Evolutionary conservation across 1,140 invertebrate species (phyloP).

Genomic region (Drosophila ironensis): DNA sequence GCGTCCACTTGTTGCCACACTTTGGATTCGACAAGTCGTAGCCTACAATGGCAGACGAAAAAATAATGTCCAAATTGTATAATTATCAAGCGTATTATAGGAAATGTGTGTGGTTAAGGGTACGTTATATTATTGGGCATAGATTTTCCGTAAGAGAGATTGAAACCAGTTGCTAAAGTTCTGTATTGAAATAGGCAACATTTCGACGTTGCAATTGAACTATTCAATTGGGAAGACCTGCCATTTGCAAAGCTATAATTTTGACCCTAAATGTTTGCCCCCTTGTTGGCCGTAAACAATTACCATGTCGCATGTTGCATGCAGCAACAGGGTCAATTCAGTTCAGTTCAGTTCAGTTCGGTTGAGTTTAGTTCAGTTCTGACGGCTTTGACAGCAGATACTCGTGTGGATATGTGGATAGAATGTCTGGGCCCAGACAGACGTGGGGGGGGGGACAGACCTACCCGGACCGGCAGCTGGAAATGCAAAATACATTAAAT

Average conservation of each 20-base stretch:
- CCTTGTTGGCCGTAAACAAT: constrained; percentile 41
- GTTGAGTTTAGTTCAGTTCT: constrained; percentile 6
- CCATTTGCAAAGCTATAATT: background rate
- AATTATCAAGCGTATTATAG: too few relatives aligned
- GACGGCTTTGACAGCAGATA: background rate
- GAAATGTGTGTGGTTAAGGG: too few relatives aligned
- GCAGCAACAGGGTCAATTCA: constrained; percentile 21
- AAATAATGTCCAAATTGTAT: background rate
- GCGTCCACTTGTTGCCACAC: constrained; percentile 14
- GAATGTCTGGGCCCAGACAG: background rate
- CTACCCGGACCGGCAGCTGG: constrained; percentile 5
- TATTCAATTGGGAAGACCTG: too few relatives aligned
- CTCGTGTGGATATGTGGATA: too few relatives aligned
- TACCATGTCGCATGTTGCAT: constrained; percentile 53
- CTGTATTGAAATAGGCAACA: too few relatives aligned
- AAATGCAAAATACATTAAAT: constrained; percentile 30
- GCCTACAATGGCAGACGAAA: too few relatives aligned
- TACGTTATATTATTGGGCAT: too few relatives aligned
- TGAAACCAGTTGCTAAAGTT: too few relatives aligned
- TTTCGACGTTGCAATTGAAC: too few relatives aligned
- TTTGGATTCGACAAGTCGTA: too few relatives aligned
- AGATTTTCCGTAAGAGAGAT: too few relatives aligned
- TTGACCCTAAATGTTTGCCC: constrained; percentile 9
- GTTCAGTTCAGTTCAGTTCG: constrained; percentile 4
- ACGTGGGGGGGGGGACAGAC: background rate